Base-by-base conservation (phyloP, 1,140 invertebrate species). In the Lamellibrachia luymesi region DNA sequence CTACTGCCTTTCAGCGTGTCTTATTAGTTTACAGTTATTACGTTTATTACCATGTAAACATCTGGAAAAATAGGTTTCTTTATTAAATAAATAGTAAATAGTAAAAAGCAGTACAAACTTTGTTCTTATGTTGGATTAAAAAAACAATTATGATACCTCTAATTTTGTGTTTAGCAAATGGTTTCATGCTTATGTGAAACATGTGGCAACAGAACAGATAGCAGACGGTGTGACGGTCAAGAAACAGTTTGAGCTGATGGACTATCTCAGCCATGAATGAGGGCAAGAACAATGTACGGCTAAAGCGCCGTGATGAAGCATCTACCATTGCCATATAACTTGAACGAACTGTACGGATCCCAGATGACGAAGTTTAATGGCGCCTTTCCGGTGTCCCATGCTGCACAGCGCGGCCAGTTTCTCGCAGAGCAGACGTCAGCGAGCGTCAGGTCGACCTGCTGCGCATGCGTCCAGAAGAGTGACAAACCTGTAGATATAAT, bases 361-460 rank as follows among this genome's bases (percentile, higher is more conserved):
- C 97, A 98, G 52, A 98, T 97, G 64, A 98, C 97, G 93, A 98
- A 97, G 95, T 90, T 96, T 95, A 8, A 98, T 96, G 90, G 96
- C 95, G 0, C 97, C 97, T 95, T 98, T 98, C 4, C 96, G 94
- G 13, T 96, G 93, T 50, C 97, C 95, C 10, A 98, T 95, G 13
- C 97, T 97, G 93, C 97, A 97, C 2, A 98, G 95, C 90, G 96
- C 95, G 1, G 97, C 97, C 2, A 97, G 97, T 27, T 96, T 97
- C 56, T 95, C 94, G 94, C 97, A 97, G 95, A 98, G 95, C 51
- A 97, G 96, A n/a, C 97, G 90, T 97, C 96, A 2, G 94, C 94
- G 25, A 98, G 94, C 8, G 95, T 96, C 2, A 98, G 95, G 0
- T 97, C 97, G 92, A 97, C 95, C 25, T 95, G 94, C 93, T 95